Evolutionary conservation across 30 jellyfish, hydroid and myxozoan species (phyloP), one percentile per base, ranked within the genome.

Genomic region (Chrysaora quinquecirrha): DNA sequence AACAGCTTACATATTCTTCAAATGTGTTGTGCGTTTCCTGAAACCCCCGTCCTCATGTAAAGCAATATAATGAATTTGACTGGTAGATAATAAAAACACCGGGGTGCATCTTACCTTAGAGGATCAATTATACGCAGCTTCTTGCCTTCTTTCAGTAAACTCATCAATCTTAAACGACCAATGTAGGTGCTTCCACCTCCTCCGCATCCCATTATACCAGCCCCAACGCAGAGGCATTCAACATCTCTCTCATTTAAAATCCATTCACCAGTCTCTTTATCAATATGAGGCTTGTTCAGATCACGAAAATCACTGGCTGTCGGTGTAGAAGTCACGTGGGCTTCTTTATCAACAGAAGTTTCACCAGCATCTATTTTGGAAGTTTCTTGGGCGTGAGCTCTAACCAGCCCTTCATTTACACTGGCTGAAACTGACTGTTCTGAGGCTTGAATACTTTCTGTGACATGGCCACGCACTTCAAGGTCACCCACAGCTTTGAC

Each of bases 101-200:
- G n/a, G n/a, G n/a, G n/a, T n/a, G n/a, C n/a, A n/a, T 49, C 30
- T 43, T 61, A 86, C 96, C 96, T 86, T 43, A 24, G 12, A 7
- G 96, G 96, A 56, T 64, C 64, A 1, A 64, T 79, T 2, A 87
- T 64, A 31, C 83, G 84, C 1, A 61, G 32, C 66, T 58, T 67
- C 24, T 50, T 68, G 0, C 96, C 96, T n/a, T 77, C 52, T 35
- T 78, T 52, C 22, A 87, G 28, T 19, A 48, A 28, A 32, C 30
- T 30, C 63, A 38, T 33, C 47, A 66, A 52, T 21, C 82, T 22
- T 71, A 87, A 68, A 1, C 85, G 61, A 10, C 95, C 95, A 1
- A 87, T 32, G 35, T 87, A 77, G 12, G 96, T 94, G 47, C 95
- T 78, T 2, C 96, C 96, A 18, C 96, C 96, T 10, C 96, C 96